phyloP scores from a whole-genome alignment of 2,888 invertebrate genomes.

The Caenorhabditis sp. region DNA sequence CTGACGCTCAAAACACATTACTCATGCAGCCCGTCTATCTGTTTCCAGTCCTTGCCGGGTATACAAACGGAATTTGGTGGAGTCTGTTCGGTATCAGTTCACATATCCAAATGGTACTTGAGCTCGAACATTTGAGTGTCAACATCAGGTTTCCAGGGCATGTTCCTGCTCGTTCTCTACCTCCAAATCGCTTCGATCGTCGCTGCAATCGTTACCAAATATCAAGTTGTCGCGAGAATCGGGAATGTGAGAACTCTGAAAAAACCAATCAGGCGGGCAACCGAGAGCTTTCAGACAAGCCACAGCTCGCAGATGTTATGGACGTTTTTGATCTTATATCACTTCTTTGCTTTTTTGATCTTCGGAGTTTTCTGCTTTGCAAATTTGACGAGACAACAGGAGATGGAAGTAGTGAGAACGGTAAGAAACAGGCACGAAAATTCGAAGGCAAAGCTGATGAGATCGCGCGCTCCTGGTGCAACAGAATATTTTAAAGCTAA shows the following conservation, averaged over 20 bases:
- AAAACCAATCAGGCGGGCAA: not conserved
- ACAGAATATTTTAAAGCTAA: no score
- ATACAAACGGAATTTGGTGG: conserved; percentile 50
- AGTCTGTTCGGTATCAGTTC: conserved; percentile 32
- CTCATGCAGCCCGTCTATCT: conserved; percentile 52
- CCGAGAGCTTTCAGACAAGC: conserved; percentile 12
- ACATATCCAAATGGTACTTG: conserved; percentile 36
- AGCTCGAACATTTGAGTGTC: not conserved
- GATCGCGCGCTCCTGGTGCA: no score
- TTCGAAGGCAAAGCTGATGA: no score
- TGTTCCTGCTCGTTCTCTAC: conserved; percentile 37
- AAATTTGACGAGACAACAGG: conserved; percentile 9
- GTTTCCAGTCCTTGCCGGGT: conserved; percentile 48
- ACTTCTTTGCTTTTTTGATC: conserved; percentile 32
- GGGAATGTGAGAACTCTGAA: conserved; percentile 26
- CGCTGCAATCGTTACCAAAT: conserved; percentile 50
- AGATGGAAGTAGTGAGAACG: conserved; percentile 7
- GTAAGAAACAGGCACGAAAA: no score
- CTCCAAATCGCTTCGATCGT: conserved; percentile 52
- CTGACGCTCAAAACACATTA: conserved; percentile 51
- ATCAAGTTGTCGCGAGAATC: conserved; percentile 48
- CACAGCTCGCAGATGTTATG: conserved; percentile 24
- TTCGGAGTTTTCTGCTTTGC: conserved; percentile 22
- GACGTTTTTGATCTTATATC: conserved; percentile 40
- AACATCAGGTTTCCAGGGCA: conserved; percentile 3